Conservation (phyloP, 1,140 invertebrate genomes). For the Amphibalanus amphitrite region DNA sequence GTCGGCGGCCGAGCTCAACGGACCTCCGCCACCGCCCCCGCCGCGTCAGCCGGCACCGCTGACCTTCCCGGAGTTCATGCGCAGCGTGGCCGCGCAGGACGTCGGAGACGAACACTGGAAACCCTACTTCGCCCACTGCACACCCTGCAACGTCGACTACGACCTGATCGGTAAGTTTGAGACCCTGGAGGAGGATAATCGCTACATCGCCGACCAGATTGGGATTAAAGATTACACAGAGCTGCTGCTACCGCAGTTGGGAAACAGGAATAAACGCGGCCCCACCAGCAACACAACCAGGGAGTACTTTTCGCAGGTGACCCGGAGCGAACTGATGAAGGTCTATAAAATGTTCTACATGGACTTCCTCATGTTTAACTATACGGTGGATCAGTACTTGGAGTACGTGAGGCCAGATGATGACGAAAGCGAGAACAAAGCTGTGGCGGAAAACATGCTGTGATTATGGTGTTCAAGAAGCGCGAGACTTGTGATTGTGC, state of each 20-base stretch:
- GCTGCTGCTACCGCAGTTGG: background rate
- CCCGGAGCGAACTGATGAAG: background rate
- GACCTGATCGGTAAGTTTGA: conserved; percentile 30
- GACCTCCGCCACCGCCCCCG: too few relatives aligned
- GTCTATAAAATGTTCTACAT: background rate
- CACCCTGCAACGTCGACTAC: conserved; percentile 28
- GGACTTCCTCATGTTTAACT: background rate
- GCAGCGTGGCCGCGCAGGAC: background rate
- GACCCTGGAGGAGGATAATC: conserved; percentile 23
- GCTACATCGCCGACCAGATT: background rate
- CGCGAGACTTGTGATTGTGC: too few relatives aligned
- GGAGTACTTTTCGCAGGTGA: background rate
- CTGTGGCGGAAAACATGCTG: too few relatives aligned
- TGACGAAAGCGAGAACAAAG: too few relatives aligned
- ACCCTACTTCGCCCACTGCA: conserved; percentile 25
- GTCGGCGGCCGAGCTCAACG: too few relatives aligned
- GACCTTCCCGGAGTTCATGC: background rate
- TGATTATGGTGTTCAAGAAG: too few relatives aligned
- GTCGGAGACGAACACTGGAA: conserved; percentile 29
- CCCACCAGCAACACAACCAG: background rate
- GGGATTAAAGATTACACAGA: background rate
- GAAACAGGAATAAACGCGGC: background rate
- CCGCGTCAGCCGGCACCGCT: background rate
- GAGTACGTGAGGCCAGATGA: too few relatives aligned
- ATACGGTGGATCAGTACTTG: background rate